Evolutionary conservation across 2,888 invertebrate genomes (phyloP), one percentile per base, ranked within the genome.

Genomic region (Rapana venosa): DNA sequence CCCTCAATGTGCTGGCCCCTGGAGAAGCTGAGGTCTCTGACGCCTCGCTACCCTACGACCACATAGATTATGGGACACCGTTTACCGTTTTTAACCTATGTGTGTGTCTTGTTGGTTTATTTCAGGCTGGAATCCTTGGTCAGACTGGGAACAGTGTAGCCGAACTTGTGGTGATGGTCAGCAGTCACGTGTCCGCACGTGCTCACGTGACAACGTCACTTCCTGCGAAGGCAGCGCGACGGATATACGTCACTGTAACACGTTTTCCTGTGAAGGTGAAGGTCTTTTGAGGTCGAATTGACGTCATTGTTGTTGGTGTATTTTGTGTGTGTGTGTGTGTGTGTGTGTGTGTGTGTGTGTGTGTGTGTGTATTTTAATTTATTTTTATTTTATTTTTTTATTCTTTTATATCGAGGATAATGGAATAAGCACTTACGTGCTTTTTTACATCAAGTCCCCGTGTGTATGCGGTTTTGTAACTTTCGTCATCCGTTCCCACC

Each of bases 101-200:
- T 77, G 30, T 83, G 26, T 83, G 30, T 84, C 4, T 47, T 47
- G 74, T 26, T 74, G 13, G 6, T 77, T 32, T 81, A 17, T 74
- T 58, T 20, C 90, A 91, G 91, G 91, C 26, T 96, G 97, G 97
- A 95, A 96, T 79, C 92, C 92, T 0, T 97, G 97, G 97, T 93
- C 95, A 17, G 91, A 92, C 8, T 97, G 97, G 97, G 95, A 96
- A 20, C 92, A 94, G 4, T 97, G 97, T 93, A 96, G 96, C 2
- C 95, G 94, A 58, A 94, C 95, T 2, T 97, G 97, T 94, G 96
- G 96, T 15, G 94, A 94, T 17, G 96, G 96, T 1, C 94, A 93
- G 2, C 94, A 96, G 90, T 94, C 95, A 74, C 94, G 97, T 70
- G 94, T 94, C 90, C 93, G 97, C 26, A 92, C 94, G 79, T 97